phyloP scores from a whole-genome alignment of 2,888 invertebrate genomes.

The Cephus spinipes region DNA sequence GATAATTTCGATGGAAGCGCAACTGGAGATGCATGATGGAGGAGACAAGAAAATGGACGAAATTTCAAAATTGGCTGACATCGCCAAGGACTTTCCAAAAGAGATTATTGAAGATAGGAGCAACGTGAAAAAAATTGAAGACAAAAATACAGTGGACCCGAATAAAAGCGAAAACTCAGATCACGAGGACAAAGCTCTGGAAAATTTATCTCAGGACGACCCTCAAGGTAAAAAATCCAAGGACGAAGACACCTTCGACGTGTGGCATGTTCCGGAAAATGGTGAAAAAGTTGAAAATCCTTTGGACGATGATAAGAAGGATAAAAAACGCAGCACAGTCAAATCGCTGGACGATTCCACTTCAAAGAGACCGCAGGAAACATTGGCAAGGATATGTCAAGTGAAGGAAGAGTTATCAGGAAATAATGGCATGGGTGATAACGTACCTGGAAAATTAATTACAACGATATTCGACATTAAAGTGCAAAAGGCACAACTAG shows the following conservation, averaged over 20 bases:
- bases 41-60: background rate
- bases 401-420: background rate
- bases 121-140: background rate
- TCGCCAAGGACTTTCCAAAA: background rate
- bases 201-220: background rate
- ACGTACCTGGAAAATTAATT: background rate
- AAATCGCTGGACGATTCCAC: background rate
- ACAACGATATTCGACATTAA: background rate
- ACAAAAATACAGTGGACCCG: background rate
- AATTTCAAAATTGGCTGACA: background rate
- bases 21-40: background rate
- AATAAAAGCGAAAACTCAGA: background rate
- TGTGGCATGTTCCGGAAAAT: background rate
- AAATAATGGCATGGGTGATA: background rate
- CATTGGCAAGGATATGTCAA: background rate
- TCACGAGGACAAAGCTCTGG: background rate
- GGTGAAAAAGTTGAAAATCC: background rate
- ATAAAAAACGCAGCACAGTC: background rate
- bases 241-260: background rate
- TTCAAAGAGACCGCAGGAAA: background rate
- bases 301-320: background rate
- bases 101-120: background rate
- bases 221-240: background rate
- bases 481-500: background rate
- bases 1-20: background rate